Base-by-base conservation (phyloP, 1,140 invertebrate genomes). In the Caenorhabditis latens region DNA sequence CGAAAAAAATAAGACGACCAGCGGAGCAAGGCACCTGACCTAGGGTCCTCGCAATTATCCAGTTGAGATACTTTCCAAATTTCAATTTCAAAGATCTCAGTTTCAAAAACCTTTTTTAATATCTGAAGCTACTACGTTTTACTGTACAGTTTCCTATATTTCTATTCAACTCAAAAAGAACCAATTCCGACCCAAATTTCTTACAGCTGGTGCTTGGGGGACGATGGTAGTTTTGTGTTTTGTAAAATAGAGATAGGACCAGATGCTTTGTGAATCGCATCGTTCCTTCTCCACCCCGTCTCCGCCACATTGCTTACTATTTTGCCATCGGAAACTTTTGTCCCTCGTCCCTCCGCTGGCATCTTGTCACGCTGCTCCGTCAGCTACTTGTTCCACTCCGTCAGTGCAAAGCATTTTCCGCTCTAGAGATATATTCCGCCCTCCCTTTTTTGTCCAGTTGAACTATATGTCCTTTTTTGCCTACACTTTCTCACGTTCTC, bases 241-340 rank as follows among this genome's bases (percentile, higher is more conserved):
- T 79, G 71, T 79, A 63, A 21, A 63, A 63, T n/a, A 50, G 21
- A 50, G 40, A 50, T 50, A 50, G 71, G 42, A n/a, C 71, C 71
- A 79, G 40, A 79, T 79, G 71, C 71, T 24, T 24, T 4, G 71
- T 24, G 24, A 75, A 75, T 75, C 67, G 67, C 67, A 79, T 79
- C 71, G 46, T 79, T 75, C 42, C 61, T 8, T 63, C n/a, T 24
- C 46, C 7, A 6, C 8, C 71, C 11, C n/a, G 42, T 75, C 67
- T 46, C 71, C 11, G 46, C 71, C 71, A 79, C 71, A 79, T 79
- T 79, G 43, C 71, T 79, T 79, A 79, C 71, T 79, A 79, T 50
- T 79, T 79, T 79, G 71, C 71, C 71, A 79, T 79, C 46, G 71
- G 71, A 79, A 79, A 79, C 71, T 79, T 79, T 79, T 40, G 50